These are phyloP conservation scores for Alloplasta piceator DNA, from an alignment of 2,888 invertebrate species.

Conservation along the genomic window DNA sequence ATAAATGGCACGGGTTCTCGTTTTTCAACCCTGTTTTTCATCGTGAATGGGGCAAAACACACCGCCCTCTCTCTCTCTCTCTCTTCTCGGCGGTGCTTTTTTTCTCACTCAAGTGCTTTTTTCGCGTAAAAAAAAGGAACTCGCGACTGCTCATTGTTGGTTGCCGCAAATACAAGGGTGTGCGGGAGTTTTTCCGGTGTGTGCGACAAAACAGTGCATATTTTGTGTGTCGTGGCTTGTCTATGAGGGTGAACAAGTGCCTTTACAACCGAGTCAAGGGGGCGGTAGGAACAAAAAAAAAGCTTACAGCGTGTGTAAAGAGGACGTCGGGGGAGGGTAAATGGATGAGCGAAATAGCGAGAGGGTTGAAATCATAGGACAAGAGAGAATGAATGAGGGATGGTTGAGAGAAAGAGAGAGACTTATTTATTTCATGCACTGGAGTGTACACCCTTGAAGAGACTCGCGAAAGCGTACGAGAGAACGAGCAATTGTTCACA, in stretches of 20 bases:
- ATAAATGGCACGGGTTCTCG: conserved; percentile 28
- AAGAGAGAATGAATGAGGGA: conserved; percentile 56
- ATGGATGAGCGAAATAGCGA: background rate
- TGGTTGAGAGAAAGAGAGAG: conserved; percentile 50
- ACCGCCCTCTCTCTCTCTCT: background rate
- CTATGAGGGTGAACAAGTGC: conserved; percentile 2
- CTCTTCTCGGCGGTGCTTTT: background rate
- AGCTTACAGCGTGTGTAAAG: too few species aligned
- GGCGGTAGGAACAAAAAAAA: too few species aligned
- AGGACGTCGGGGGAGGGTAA: background rate
- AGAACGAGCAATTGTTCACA: background rate
- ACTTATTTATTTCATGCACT: background rate
- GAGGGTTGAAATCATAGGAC: conserved; percentile 17
- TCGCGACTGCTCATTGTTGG: too few species aligned
- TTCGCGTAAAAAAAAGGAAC: too few species aligned
- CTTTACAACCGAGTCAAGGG: background rate
- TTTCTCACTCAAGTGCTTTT: too few species aligned
- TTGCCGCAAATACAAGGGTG: too few species aligned
- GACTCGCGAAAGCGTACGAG: conserved; percentile 2
- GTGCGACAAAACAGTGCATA: conserved; percentile 22
- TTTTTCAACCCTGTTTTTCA: conserved; percentile 35
- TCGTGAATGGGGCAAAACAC: conserved; percentile 54
- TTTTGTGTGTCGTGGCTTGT: conserved; percentile 28
- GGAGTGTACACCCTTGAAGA: too few species aligned
- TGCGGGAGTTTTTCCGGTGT: too few species aligned